These are phyloP conservation scores for Rotaria macrura DNA, from an alignment of 2,888 invertebrate genomes.

Conservation along the genomic window DNA sequence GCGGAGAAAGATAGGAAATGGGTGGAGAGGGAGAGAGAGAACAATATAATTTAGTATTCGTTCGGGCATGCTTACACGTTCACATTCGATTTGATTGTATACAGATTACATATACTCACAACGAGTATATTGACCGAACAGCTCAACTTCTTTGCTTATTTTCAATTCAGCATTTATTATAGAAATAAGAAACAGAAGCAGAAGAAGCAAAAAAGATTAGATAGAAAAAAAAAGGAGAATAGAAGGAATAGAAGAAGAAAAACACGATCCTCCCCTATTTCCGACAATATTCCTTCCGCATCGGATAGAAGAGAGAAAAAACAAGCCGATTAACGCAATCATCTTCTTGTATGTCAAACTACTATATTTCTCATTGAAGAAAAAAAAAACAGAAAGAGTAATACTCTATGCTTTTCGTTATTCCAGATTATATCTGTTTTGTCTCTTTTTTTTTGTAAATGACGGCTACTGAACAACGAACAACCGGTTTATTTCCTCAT, in stretches of 20 bases:
- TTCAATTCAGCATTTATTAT: background rate
- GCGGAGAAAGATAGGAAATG: background rate
- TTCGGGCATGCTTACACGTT: background rate
- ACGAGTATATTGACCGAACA: background rate
- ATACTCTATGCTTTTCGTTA: background rate
- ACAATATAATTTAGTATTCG: background rate
- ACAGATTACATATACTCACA: background rate
- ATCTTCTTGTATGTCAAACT: background rate
- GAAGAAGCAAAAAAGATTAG: background rate
- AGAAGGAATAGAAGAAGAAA: background rate
- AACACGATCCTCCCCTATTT: background rate
- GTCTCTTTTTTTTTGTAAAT: background rate
- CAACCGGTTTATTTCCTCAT: background rate
- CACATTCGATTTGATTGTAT: constrained; percentile 3
- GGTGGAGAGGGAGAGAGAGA: background rate
- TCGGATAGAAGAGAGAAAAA: background rate
- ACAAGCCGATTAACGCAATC: background rate
- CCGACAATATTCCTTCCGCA: background rate
- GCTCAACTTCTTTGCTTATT: background rate
- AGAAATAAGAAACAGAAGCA: background rate
- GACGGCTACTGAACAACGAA: background rate
- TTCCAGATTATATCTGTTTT: background rate
- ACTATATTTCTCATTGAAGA: background rate
- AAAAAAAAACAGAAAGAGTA: too few species aligned
- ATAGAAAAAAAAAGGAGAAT: background rate